Base-by-base conservation (phyloP, 1,140 invertebrate species). In the Papilio aristodemus region DNA sequence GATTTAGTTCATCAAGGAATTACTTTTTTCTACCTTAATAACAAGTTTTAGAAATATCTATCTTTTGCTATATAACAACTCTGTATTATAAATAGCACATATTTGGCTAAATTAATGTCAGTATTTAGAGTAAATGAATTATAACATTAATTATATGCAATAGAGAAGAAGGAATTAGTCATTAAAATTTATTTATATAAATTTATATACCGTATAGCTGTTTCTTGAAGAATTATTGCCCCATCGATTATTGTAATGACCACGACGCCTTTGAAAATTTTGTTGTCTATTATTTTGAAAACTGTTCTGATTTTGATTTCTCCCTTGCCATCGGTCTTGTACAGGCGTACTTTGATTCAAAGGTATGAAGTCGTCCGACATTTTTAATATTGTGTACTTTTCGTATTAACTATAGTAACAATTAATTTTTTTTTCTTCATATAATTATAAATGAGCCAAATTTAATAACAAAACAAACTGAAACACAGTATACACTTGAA, bases 351-450 rank as follows among this genome's bases (percentile, higher is more conserved):
- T 90, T 74, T 90, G 88, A 70, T 86, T 87, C 22, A 89, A 71
- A 14, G 88, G 86, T 67, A 90, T 89, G 71, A 90, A 89, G 73
- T 85, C 79, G 54, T 90, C 88, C 1, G 88, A 85, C 86, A 90
- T 90, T 63, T 46, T 78, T 63, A 70, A 9, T 62, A 13, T 39
- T 22, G 0, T n/a, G 4, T 4, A 25, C 17, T 54, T 22, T 14
- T 17, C 10, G 14, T 11, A 11, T 54, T 1, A 46, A 9, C 43
- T 54, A 32, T 3, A 2, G 27, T 32, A n/a, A n/a, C n/a, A n/a
- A n/a, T n/a, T n/a, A n/a, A n/a, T n/a, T n/a, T n/a, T n/a, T n/a
- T n/a, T n/a, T n/a, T n/a, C n/a, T n/a, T n/a, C n/a, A n/a, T n/a
- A n/a, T n/a, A n/a, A n/a, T n/a, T n/a, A n/a, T n/a, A n/a, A n/a